phyloP scores from a whole-genome alignment of 92 coral and sea anemone species.

The Porites evermanni region DNA sequence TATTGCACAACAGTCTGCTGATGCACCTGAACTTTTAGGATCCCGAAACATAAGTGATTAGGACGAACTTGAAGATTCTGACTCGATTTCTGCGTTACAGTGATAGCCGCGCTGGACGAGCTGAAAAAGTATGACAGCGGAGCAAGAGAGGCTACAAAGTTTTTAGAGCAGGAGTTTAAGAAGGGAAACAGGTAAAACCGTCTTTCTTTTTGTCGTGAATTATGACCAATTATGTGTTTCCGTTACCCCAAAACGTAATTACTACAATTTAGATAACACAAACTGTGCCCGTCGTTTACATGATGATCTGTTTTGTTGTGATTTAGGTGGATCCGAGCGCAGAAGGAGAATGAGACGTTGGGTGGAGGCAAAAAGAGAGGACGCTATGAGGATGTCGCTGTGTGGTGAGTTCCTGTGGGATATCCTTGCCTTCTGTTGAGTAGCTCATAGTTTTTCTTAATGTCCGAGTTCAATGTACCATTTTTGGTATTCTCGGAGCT shows the following conservation, averaged over 20 bases:
- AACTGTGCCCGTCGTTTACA: no score
- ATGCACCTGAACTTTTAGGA: no score
- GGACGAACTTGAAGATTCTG: not conserved
- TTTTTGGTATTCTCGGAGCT: no score
- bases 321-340: conserved; percentile 94
- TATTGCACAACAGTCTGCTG: no score
- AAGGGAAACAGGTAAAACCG: conserved; percentile 87
- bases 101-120: conserved; percentile 95
- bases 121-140: conserved; percentile 95
- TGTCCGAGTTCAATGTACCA: not conserved
- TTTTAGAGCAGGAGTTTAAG: conserved; percentile 89
- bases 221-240: not conserved
- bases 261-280: no score
- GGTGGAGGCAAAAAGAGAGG: conserved; percentile 79
- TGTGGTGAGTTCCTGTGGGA: conserved; percentile 74
- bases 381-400: conserved; percentile 96
- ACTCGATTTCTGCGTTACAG: conserved; percentile 33
- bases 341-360: conserved; percentile 85
- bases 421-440: not conserved
- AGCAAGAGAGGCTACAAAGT: conserved; percentile 98
- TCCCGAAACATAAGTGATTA: no score
- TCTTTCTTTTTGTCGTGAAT: not conserved
- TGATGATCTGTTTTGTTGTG: not conserved
- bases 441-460: not conserved
- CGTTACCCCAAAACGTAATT: no score